Base-by-base conservation (phyloP, 35 echinoderm and acorn worm species). In the Apostichopus californicus region DNA sequence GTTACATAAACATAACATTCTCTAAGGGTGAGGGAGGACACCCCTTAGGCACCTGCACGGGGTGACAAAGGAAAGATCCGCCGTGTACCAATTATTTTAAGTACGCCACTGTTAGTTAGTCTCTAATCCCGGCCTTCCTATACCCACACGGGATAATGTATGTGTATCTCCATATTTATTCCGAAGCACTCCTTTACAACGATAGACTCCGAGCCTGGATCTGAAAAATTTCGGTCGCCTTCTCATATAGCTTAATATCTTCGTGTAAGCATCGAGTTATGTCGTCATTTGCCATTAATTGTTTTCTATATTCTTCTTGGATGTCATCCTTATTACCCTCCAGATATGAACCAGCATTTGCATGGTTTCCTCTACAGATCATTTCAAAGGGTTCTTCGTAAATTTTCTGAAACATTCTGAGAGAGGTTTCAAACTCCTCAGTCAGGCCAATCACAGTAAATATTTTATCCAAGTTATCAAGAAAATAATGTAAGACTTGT, bases 391-490 rank as follows among this genome's bases (percentile, higher is more conserved):
- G 79, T 5, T 68, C 59, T 15, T 57, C 78, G 17, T 15, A 92
- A 0, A 78, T 55, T 21, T 6, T 81, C 54, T 92, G 12, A 54
- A 92, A 92, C 56, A 92, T 22, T 83, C 57, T 34, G 2, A 92
- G 11, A 81, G 90, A 92, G 11, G 78, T 92, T 15, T 57, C 55
- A 25, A 82, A 92, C 46, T 92, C 90, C n/a, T 92, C 90, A 17
- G 78, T 92, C 34, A 92, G 23, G 18, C 90, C 90, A 34, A 92
- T 83, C 11, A 83, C 54, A 9, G 77, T 81, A 20, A 92, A 92
- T 61, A 78, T 80, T 64, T 82, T 80, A 58, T 92, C 90, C 14
- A 92, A 55, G 26, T 92, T 92, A 14, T 92, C 77, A 5, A 92
- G 54, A 24, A 80, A 53, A 82, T 92, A 92, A 52, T 66, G 52